These are phyloP conservation scores for Maniola jurtina DNA, from an alignment of 1,140 invertebrate genomes.

Conservation along the genomic window DNA sequence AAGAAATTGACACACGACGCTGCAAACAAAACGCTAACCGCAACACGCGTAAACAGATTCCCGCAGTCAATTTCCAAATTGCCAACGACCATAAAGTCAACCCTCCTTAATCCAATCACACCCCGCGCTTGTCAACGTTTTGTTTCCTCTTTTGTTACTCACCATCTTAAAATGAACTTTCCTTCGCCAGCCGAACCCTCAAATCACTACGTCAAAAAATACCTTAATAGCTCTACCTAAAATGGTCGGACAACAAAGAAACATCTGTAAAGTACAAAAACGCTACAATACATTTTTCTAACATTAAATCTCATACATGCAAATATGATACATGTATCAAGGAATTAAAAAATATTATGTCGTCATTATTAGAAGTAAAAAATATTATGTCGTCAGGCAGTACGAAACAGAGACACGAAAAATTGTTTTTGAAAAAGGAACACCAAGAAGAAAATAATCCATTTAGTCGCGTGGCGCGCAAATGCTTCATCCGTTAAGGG, in stretches of 20 bases:
- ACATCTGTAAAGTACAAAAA: conserved; percentile 20
- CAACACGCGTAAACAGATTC: conserved; percentile 68
- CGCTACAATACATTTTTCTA: not conserved
- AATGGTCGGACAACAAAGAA: conserved; percentile 37
- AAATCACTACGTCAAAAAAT: conserved; percentile 2
- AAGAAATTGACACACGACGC: conserved; percentile 56
- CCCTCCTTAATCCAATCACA: conserved; percentile 76
- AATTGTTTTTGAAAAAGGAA: conserved; percentile 68
- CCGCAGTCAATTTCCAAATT: conserved; percentile 76
- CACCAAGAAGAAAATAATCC: conserved; percentile 73
- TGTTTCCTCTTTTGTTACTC: conserved; percentile 59
- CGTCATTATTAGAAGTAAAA: conserved; percentile 3
- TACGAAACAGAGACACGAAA: conserved; percentile 31
- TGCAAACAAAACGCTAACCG: conserved; percentile 56
- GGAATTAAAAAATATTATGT: conserved; percentile 7
- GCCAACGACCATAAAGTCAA: conserved; percentile 71
- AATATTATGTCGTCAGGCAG: conserved; percentile 21
- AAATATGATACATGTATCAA: not conserved
- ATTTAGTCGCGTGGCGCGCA: conserved; percentile 71
- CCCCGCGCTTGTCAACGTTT: conserved; percentile 73
- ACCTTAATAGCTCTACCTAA: conserved; percentile 36
- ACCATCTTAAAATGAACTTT: conserved; percentile 51
- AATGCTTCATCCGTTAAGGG: conserved; percentile 67
- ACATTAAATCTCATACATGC: not conserved
- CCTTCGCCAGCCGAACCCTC: conserved; percentile 19